Conservation (phyloP, 2,113 vertebrate species). For the Xenopus laevis region DNA sequence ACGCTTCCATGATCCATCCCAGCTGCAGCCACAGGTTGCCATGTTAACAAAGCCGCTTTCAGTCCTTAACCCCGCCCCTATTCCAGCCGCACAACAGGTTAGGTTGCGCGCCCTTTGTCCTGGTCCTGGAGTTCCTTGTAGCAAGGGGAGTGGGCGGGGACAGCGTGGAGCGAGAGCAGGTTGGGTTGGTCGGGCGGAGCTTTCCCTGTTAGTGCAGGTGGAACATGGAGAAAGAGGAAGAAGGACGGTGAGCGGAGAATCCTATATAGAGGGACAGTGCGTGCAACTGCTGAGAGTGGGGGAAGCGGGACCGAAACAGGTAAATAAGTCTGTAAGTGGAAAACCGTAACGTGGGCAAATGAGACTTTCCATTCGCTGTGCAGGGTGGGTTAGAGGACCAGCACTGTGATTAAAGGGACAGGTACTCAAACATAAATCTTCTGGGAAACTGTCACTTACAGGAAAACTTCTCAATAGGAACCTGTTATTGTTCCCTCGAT, state of each 20-base stretch:
- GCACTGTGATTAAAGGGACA: no score
- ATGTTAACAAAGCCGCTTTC: slow-evolving; percentile 43
- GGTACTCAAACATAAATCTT: no score
- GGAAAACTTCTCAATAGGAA: no score
- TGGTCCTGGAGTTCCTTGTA: slow-evolving; percentile 7
- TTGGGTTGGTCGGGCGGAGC: slow-evolving; percentile 37
- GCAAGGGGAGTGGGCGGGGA: slow-evolving; percentile 22
- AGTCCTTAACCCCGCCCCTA: slow-evolving; percentile 10
- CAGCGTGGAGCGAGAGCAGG: slow-evolving; percentile 16
- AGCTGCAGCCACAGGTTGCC: slow-evolving; percentile 31
- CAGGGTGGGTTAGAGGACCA: no score
- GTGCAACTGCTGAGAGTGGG: slow-evolving; percentile 2
- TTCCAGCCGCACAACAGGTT: slow-evolving; percentile 17
- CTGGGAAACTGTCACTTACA: no score
- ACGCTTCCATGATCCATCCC: not conserved
- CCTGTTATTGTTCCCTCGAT: no score
- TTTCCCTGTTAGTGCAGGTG: slow-evolving; percentile 21
- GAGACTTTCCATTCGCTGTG: slow-evolving; percentile 16
- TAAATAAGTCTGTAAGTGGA: not conserved
- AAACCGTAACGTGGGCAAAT: not conserved
- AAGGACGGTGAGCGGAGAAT: not conserved
- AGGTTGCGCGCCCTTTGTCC: slow-evolving; percentile 40
- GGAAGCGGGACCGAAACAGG: slow-evolving; percentile 5
- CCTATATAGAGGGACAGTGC: not conserved
- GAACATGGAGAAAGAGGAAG: slow-evolving; percentile 42